phyloP scores from a whole-genome alignment of 2,888 invertebrate genomes.

The Dioctria rufipes region DNA sequence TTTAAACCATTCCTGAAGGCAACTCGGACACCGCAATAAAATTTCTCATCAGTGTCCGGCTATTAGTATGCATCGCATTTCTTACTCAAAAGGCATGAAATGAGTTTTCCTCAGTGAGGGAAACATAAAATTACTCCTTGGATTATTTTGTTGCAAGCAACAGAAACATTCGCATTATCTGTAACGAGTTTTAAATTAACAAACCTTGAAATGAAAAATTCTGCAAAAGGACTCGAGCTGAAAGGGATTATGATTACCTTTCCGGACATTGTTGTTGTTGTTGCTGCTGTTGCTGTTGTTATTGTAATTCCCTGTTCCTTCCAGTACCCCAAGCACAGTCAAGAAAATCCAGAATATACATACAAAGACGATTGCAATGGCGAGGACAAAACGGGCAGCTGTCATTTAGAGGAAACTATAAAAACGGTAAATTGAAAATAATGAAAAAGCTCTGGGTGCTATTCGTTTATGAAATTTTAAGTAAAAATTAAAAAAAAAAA shows the following conservation, averaged over 20 bases:
- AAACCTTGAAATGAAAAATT: slow-evolving; percentile 45
- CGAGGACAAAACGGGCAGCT: background rate
- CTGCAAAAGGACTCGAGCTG: slow-evolving; percentile 13
- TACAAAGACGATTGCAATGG: background rate
- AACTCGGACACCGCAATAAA: slow-evolving; percentile 23
- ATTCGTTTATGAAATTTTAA: background rate
- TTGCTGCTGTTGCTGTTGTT: slow-evolving; percentile 3
- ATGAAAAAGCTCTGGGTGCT: background rate
- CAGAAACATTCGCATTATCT: slow-evolving; percentile 39
- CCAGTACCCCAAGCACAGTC: too few relatives aligned
- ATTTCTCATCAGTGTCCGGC: slow-evolving; percentile 32
- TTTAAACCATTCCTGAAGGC: background rate
- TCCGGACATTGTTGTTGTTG: background rate
- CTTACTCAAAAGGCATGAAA: slow-evolving; percentile 45
- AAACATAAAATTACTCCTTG: slow-evolving; percentile 3
- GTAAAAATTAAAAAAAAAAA: too few relatives aligned
- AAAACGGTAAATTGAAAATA: slow-evolving; percentile 6
- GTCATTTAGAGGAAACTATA: background rate
- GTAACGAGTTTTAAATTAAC: slow-evolving; percentile 50
- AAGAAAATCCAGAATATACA: too few relatives aligned
- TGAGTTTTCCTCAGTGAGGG: slow-evolving; percentile 25
- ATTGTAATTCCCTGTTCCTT: too few relatives aligned
- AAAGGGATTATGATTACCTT: slow-evolving; percentile 37
- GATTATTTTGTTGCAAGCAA: slow-evolving; percentile 31
- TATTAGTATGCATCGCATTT: slow-evolving; percentile 31